Evolutionary conservation across 2,797 vertebrate genomes (phyloP), one percentile per base, ranked within the genome.

Genomic region (Astyanax mexicanus): DNA sequence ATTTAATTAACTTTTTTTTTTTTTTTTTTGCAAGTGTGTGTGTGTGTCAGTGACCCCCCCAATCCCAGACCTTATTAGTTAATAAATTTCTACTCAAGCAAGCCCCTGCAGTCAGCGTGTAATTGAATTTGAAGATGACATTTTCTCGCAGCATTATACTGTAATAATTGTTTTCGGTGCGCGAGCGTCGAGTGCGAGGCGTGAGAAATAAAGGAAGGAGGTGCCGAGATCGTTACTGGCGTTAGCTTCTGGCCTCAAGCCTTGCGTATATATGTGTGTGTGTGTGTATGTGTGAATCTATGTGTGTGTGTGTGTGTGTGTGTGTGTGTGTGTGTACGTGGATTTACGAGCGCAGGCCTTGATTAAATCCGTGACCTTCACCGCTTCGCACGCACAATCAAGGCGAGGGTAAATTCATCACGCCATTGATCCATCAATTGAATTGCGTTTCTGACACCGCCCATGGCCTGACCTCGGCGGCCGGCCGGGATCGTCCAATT

Each of bases 291-390:
- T 29, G 38, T 29, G 29, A 5, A 32, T 29, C 29, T 5, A 32
- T 32, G 29, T 32, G 69, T 61, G 32, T 23, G 40, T 23, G 51
- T 25, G 58, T 9, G 74, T 64, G 58, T 29, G 12, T 29, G 38
- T 29, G 29, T 32, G 29, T 32, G 69, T 61, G 32, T 23, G 40
- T 23, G 51, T 25, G 58, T 9, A 74, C 64, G 58, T 49, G 73
- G 86, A 92, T 92, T 92, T 92, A 92, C 82, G 89, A 86, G 83
- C 60, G 85, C 72, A 58, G 83, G 82, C 82, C 89, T 92, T 93
- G 92, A 93, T 94, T 93, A 92, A 93, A 93, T 90, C 89, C 75
- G 37, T 92, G 92, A 93, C 92, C 92, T 94, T 93, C 92, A 89
- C 81, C 83, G 32, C 77, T 70, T 81, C 52, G 80, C 84, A 84